Base-by-base conservation (phyloP, 2,888 invertebrate species). In the Mythimna lalbum region DNA sequence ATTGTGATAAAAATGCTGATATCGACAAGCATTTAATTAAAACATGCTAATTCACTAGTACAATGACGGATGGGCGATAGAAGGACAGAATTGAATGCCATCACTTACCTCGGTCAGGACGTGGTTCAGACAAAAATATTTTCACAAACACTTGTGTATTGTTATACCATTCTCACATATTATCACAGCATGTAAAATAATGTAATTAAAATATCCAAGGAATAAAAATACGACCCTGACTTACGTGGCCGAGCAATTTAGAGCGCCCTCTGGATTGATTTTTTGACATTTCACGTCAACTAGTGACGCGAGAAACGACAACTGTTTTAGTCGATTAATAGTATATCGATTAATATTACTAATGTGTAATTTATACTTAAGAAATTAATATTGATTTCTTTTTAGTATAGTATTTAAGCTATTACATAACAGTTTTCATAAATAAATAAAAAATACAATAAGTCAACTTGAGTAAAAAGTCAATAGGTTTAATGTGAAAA, bases 161-260 rank as follows among this genome's bases (percentile, higher is more conserved):
- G 79, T 88, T 93, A 93, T 86, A 93, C 89, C 94, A 94, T 94
- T 90, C 90, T 95, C 91, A 94, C 94, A 91, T 92, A 91, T 88
- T 93, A 91, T 86, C 89, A 89, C 88, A 90, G 86, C 88, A 88
- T 85, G 87, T 87, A 89, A 91, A 91, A 88, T 89, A 93, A 90
- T 89, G 89, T 90, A 92, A 90, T 91, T 92, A 90, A 75, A 93
- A 88, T 90, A 91, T 90, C 89, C 90, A 91, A 89, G 89, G 90
- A 91, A 92, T 91, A 91, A 95, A 94, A 95, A 94, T 94, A 94
- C 94, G 92, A 94, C 93, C 95, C 94, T 93, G 94, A 95, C 96
- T 95, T 96, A 96, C 96, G 96, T 96, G 96, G 96, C 95, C 92
- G 95, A 93, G 93, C 92, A 91, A 94, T 92, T 90, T 88, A 87